These are phyloP conservation scores for Lumbricus terrestris DNA, from an alignment of 2,888 invertebrate species.

Conservation along the genomic window DNA sequence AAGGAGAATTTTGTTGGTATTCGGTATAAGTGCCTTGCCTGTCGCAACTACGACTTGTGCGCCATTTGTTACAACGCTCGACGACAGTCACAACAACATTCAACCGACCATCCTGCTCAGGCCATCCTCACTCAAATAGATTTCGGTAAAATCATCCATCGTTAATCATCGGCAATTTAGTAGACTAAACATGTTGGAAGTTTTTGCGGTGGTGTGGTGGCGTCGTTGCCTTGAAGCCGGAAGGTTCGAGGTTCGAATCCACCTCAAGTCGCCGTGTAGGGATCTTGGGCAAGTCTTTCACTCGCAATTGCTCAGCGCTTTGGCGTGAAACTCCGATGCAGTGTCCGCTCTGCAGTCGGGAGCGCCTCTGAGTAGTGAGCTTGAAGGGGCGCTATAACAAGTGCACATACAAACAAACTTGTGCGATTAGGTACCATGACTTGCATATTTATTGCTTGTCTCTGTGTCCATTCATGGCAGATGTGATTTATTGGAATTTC, in stretches of 20 bases:
- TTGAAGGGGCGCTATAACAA: too few relatives aligned
- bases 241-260: too few relatives aligned
- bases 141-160: constrained; percentile 67
- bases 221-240: too few relatives aligned
- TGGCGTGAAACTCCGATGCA: too few relatives aligned
- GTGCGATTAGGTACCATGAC: background rate
- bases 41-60: constrained; percentile 98
- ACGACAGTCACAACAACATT: constrained; percentile 70
- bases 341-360: too few relatives aligned
- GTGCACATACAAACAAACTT: too few relatives aligned
- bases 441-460: background rate
- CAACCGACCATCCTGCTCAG: constrained; percentile 96
- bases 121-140: constrained; percentile 94
- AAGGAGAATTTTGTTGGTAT: constrained; percentile 95
- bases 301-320: too few relatives aligned
- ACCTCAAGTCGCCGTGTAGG: too few relatives aligned
- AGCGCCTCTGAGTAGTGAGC: too few relatives aligned
- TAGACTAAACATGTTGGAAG: too few relatives aligned
- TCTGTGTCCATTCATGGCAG: background rate
- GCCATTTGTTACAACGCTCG: constrained; percentile 83
- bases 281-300: too few relatives aligned
- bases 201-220: too few relatives aligned
- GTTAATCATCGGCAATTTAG: background rate
- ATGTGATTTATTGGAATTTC: background rate
- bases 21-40: constrained; percentile 97